Conservation (phyloP, 2,113 vertebrate species). For the Erpornis zantholeuca region DNA sequence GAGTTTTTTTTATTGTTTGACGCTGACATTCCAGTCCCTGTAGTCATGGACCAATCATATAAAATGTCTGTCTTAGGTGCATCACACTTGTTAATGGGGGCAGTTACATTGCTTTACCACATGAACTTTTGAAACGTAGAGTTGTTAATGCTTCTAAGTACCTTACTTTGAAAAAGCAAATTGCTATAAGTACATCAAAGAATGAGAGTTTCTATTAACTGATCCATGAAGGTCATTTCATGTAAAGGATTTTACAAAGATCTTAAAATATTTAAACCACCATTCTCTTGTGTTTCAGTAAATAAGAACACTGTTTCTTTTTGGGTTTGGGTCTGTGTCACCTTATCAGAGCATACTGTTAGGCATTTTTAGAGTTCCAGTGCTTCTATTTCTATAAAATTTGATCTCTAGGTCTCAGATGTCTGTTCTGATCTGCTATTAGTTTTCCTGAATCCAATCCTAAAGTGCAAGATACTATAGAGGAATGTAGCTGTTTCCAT, state of each 20-base stretch:
- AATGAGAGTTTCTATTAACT: not conserved
- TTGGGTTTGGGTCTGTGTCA: not conserved
- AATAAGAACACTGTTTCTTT: not conserved
- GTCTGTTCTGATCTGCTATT: not conserved
- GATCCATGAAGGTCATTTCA: not conserved
- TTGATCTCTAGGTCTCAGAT: not conserved
- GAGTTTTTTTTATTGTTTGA: not conserved
- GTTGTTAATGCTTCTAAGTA: not conserved
- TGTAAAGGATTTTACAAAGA: not conserved
- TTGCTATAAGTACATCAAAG: not conserved
- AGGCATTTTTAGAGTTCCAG: not conserved
- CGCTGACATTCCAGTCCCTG: not conserved
- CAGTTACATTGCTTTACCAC: not conserved
- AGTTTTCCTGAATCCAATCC: not conserved
- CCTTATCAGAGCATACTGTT: not conserved
- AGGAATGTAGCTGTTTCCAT: not conserved
- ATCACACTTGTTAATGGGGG: not conserved
- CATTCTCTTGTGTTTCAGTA: not conserved
- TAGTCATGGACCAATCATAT: not conserved
- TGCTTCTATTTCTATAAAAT: not conserved
- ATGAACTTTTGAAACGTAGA: not conserved
- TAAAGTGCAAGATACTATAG: not conserved
- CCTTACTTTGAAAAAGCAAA: not conserved
- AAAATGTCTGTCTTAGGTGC: not conserved
- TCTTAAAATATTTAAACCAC: not conserved